phyloP scores from a whole-genome alignment of 2,113 vertebrate genomes.

The Ranitomeya imitator region DNA sequence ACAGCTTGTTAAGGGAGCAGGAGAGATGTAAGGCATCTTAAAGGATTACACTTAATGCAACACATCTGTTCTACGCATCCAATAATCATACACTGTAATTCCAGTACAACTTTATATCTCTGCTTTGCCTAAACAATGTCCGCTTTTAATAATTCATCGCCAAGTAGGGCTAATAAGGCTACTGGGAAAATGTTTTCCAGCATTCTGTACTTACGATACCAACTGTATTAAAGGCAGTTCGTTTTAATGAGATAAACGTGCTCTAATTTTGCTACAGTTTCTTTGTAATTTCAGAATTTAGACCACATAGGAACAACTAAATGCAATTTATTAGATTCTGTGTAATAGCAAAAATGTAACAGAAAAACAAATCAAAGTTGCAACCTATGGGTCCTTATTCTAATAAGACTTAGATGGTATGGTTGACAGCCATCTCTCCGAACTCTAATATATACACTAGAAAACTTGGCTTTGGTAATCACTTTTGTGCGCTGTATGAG shows the following conservation, averaged over 20 bases:
- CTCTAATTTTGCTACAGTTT: not conserved
- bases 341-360: not conserved
- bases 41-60: slow-evolving; percentile 48
- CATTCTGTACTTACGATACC: not conserved
- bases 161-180: not conserved
- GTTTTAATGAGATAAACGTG: not conserved
- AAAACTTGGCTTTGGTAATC: too few species aligned
- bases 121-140: slow-evolving; percentile 31
- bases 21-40: slow-evolving; percentile 41
- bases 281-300: not conserved
- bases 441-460: too few species aligned
- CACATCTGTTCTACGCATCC: slow-evolving; percentile 47
- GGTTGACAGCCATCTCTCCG: too few species aligned
- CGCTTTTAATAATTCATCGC: slow-evolving; percentile 32
- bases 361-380: not conserved
- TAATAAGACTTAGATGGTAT: not conserved
- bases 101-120: slow-evolving; percentile 34
- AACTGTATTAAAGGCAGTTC: not conserved
- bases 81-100: slow-evolving; percentile 20
- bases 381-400: not conserved
- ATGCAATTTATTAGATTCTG: not conserved
- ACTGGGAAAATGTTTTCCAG: not conserved
- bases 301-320: not conserved
- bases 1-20: slow-evolving; percentile 49
- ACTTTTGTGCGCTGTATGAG: too few species aligned